Evolutionary conservation across 2,888 invertebrate genomes (phyloP), one percentile per base, ranked within the genome.

Genomic region (Carterocephalus palaemon): DNA sequence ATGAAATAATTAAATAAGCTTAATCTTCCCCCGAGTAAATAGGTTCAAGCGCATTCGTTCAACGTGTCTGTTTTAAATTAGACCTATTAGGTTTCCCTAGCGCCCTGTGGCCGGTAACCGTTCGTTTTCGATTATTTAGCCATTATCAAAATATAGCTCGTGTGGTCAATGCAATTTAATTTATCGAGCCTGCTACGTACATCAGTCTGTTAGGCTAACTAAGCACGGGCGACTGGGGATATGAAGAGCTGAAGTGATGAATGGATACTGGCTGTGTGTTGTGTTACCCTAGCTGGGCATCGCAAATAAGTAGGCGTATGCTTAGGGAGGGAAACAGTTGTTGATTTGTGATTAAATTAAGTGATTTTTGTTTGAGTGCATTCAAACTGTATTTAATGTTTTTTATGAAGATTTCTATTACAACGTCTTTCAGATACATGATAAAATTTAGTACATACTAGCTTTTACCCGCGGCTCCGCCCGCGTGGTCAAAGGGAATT

Each of bases 161-260:
- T 64, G 61, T 51, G 66, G 69, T 63, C 60, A 63, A 63, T 65
- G 66, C 77, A 80, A 81, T 83, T 81, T 73, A 79, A 78, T 77
- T 78, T 77, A 77, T 74, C 70, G 67, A 65, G 26, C 17, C 13
- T 23, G 29, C 28, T 9, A 29, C 28, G 15, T 28, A 8, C 23
- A 31, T 16, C 20, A 39, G 9, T 24, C 22, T 8, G 33, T 26
- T 23, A 20, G 24, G n/a, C 24, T 28, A 34, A 28, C 34, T 16
- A 26, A 34, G 33, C 15, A n/a, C 46, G 17, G 34, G 41, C 17
- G 34, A 4, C 12, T 17, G 9, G 28, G 13, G 13, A 41, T 41
- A 23, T 32, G 33, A 41, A 33, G 32, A 10, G 28, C 29, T 12
- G 29, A 26, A 29, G 22, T 15, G 22, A 29, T 33, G 15, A 15